Conservation (phyloP, 2,888 invertebrate species). For the Caenorhabditis wallacei region DNA sequence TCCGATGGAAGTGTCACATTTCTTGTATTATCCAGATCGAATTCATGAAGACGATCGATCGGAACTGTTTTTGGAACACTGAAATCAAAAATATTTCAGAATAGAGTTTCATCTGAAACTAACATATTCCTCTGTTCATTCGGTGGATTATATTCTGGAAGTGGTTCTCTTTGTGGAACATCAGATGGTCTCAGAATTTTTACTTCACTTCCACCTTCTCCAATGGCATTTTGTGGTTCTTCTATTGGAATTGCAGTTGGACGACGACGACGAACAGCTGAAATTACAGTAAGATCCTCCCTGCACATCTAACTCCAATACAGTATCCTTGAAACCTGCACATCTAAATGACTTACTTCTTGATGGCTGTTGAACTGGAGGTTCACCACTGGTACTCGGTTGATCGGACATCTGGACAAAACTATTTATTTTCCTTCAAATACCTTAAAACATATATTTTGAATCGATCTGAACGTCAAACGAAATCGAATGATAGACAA, state of each 20-base stretch:
- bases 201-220: conserved; percentile 3
- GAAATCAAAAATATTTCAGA: not conserved
- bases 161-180: conserved; percentile 41
- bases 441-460: not conserved
- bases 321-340: not conserved
- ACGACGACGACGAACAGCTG: conserved; percentile 37
- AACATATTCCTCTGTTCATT: conserved; percentile 14
- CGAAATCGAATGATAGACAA: not conserved
- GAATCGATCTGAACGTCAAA: not conserved
- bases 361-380: not conserved
- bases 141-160: conserved; percentile 35
- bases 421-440: not conserved
- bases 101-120: too few species aligned
- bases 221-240: not conserved
- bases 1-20: conserved; percentile 13
- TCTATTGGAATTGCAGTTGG: conserved; percentile 28
- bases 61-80: conserved; percentile 26
- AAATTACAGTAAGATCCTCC: not conserved
- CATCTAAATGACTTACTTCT: conserved; percentile 3
- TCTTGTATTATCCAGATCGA: not conserved
- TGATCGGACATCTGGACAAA: conserved; percentile 26
- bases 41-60: conserved; percentile 5
- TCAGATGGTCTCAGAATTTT: conserved; percentile 30
- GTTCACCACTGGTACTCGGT: not conserved
- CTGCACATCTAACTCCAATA: not conserved